phyloP scores from a whole-genome alignment of 2,797 vertebrate species.

The Amphiprion clarkii region DNA sequence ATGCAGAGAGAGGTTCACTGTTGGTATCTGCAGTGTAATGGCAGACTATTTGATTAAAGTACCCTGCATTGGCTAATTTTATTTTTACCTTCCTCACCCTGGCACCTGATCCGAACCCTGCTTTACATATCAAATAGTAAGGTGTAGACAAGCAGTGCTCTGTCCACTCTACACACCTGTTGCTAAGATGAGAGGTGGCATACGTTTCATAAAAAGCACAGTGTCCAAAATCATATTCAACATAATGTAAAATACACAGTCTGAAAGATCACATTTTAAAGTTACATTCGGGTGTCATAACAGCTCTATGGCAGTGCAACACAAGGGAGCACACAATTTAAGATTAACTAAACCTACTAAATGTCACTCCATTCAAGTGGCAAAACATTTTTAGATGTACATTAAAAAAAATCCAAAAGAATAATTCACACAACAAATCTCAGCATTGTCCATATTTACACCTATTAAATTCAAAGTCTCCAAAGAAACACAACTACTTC shows the following conservation, averaged over 20 bases:
- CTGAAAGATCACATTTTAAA: neutral
- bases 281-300: neutral
- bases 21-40: neutral
- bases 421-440: neutral
- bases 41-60: neutral
- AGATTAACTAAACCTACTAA: neutral
- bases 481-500: too few species aligned
- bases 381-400: neutral
- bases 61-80: neutral
- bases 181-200: neutral
- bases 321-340: neutral
- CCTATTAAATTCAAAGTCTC: neutral
- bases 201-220: neutral
- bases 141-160: conserved; percentile 1
- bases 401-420: neutral
- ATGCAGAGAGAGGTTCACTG: neutral
- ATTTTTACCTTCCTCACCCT: conserved; percentile 14
- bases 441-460: neutral
- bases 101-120: neutral
- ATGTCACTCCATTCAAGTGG: neutral
- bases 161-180: neutral
- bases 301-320: neutral
- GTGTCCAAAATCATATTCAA: neutral
- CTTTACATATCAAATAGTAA: conserved; percentile 19
- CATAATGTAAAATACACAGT: neutral